Base-by-base conservation (phyloP, 2,113 vertebrate species). In the Piprites chloris region DNA sequence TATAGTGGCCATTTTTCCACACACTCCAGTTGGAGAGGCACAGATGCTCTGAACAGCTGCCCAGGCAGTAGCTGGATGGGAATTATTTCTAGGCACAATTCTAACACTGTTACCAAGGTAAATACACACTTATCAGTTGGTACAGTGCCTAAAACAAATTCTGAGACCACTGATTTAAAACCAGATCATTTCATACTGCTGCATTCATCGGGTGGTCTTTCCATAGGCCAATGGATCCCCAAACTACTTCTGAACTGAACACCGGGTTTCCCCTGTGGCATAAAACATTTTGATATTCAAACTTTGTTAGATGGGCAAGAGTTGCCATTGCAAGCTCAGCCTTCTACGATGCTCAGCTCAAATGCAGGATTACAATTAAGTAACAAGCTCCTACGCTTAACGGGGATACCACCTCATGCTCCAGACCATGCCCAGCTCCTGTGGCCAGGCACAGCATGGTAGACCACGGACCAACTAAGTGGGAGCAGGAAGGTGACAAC, bases 361-460 rank as follows among this genome's bases (percentile, higher is more conserved):
- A 63, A 53, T 0, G 0, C 35, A 76, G 21, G 8, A 11, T 46
- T 72, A 55, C 18, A 50, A 17, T 5, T 44, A 44, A 68, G 58
- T 61, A 81, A 81, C 30, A n/a, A 79, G 24, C 17, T 84, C 42
- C 26, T 39, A 72, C n/a, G 24, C 0, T 2, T 47, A 42, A 47
- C 0, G 0, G 7, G 41, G 39, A 69, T 11, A 59, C 13, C 8
- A 42, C 23, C 63, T 49, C 2, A 0, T 33, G 28, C 44, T 90
- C 21, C 67, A 72, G 41, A 74, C 10, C 6, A n/a, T 37, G 50
- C n/a, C 39, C 62, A 58, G 86, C 30, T 85, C 59, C 59, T 74
- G n/a, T 5, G 5, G 41, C n/a, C 63, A 41, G 28, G 80, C 44
- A 72, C 53, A 66, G 69, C 1, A 1, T 5, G n/a, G 15, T 49